Base-by-base conservation (phyloP, 2,113 vertebrate species). In the Delphinus delphis region DNA sequence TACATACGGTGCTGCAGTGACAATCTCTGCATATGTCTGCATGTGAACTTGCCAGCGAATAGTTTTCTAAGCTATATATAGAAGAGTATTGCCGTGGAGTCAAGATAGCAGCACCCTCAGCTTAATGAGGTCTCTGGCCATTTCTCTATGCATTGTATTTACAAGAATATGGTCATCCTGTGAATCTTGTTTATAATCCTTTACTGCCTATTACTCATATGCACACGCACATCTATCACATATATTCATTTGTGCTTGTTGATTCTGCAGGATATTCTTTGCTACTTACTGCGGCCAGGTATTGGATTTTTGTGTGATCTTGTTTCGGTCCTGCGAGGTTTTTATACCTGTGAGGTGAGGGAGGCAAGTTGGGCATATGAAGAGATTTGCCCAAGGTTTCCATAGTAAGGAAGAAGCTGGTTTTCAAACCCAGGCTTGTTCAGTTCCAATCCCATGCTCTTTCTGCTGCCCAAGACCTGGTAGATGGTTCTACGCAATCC, bases 161-260 rank as follows among this genome's bases (percentile, higher is more conserved):
- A 11, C 8, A 88, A 88, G 50, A 38, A 38, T 31, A 21, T 9
- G 38, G 15, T 41, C 23, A 14, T 26, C 53, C 18, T 93, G 28
- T 17, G 12, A 55, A 47, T 81, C 55, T 84, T n/a, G 38, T 9
- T 55, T 36, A 1, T 14, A 36, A 26, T 58, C 28, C 70, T 76
- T 91, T 70, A 28, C 65, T 44, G 63, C n/a, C 28, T 17, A 17
- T 12, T 0, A 1, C 33, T 33, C 44, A 17, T 26, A 3, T 6
- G 13, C 12, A 44, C 38, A 23, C 20, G 44, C 2, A 26, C 8
- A 0, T 5, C 60, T 21, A 9, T 68, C 15, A 26, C 38, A 21
- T 1, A 36, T 9, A 1, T 11, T 23, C 25, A 13, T 50, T 9
- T 7, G n/a, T 31, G 6, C 9, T 23, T 23, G 1, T 5, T 7